Base-by-base conservation (phyloP, 92 coral and sea anemone genomes). In the Zoanthus solanderi region DNA sequence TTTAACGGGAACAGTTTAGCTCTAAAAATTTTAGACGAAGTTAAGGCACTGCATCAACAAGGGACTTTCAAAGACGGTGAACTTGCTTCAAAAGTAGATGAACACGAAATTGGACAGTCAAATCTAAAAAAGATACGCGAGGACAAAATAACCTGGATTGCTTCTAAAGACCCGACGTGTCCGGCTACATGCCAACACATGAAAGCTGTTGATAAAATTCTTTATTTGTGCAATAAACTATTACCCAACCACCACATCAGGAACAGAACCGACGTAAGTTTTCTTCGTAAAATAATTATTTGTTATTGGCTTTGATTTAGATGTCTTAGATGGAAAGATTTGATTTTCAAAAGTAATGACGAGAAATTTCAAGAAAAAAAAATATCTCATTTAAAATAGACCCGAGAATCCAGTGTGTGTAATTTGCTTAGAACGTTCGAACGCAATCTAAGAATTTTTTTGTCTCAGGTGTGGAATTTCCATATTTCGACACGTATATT, bases 61-160 rank as follows among this genome's bases (percentile, higher is more conserved):
- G 94, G 96, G 0, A 60, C 80, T 17, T 90, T 96, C 58, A 93
- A 89, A 30, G 96, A 92, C 72, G 99, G 99, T 10, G 93, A 96
- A 83, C 92, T 96, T 13, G 93, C 93, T 12, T 95, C 95, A 45
- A 34, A 58, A 56, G 12, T 7, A 9, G 44, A 42, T 34, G 82
- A 92, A 14, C 80, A 91, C 15, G 94, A 89, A 1, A 89, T 89
- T 48, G 93, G 92, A 6, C 71, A 9, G 14, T 81, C 90, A n/a
- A 87, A 89, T 52, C 42, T 4, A 37, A 18, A 8, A 29, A 78
- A 91, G 23, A 88, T 96, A 56, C 90, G 99, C 31, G 99, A 95
- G 15, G 99, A 96, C 84, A 92, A 90, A 56, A 96, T 95, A 23
- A 85, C 96, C 0, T 96, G 99, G 99, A 72, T 95, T 14, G 93